Base-by-base conservation (phyloP, 2,888 invertebrate species). In the Eilema griseolum region DNA sequence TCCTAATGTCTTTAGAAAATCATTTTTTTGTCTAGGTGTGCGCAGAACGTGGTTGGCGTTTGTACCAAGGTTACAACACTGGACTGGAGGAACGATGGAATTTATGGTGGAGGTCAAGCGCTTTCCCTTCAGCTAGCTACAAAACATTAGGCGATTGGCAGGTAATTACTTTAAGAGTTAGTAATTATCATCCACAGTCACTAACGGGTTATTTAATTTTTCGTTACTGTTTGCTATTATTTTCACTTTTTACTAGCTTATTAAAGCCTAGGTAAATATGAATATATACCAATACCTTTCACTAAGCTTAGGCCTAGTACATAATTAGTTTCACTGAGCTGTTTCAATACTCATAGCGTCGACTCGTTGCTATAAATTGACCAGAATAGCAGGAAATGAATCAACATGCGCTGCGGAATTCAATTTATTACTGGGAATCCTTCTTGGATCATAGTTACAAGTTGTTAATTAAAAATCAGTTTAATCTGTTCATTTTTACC, bases 51-150 rank as follows among this genome's bases (percentile, higher is more conserved):
- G 98, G 98, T 0, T 98, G 98, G 98, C 95, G 97, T 61, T 97
- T 98, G 87, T 98, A 97, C 90, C 97, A 97, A 73, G 96, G 96
- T 33, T 89, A 88, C 75, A 88, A 76, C 31, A 73, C 77, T 12
- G 88, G 90, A 1, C 91, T 92, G 2, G 97, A 97, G 76, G 96
- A 97, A 76, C 95, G 96, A 73, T 98, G 98, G 98, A 98, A 98
- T 86, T 95, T 98, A 3, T 98, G 98, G 98, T 98, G 98, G 98
- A 95, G 97, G 82, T 97, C 97, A 3, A 96, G 97, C 23, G 97
- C 97, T n/a, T 97, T 98, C 87, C 96, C 97, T 3, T 92, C 96
- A 24, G 95, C 96, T 1, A 96, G 97, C 85, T 96, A 97, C 85
- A 97, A 96, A 86, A 95, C 96, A 69, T 94, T 97, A 64, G 96